Evolutionary conservation across 2,888 invertebrate species (phyloP), one percentile per base, ranked within the genome.

Genomic region (Apamea crenata): DNA sequence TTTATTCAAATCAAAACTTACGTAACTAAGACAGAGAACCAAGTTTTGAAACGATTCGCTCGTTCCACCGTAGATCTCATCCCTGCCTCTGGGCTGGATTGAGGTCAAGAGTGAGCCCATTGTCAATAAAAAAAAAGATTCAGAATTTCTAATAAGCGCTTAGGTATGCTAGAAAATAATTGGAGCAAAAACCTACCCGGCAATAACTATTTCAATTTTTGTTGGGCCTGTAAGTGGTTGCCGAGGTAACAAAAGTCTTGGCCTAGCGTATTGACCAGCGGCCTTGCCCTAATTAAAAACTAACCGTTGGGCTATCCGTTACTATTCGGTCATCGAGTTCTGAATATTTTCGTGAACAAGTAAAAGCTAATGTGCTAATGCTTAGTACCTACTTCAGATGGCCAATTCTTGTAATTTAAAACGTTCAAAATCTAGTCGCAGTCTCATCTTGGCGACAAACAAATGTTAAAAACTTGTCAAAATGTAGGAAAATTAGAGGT

Each of bases 201-300:
- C 8, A 16, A 32, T 50, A 36, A 14, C 7, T 14, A 21, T 32
- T 44, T 25, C 0, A 18, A 1, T 14, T 18, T n/a, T 53, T 76
- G 36, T 77, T 83, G 44, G 29, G 36, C 10, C 8, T 44, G 7
- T 18, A 50, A 47, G 25, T 59, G 12, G n/a, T 77, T 44, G 16
- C 53, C 36, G 21, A 29, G 68, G 68, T 12, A 63, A 83, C 77
- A 12, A 36, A 36, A 47, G 18, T 16, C 16, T 76, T 82, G 56
- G 36, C 77, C 77, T 8, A 16, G 16, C 25, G 29, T 47, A 21
- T 6, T 63, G 68, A 29, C 2, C 47, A 36, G 14, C 44, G 77
- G 16, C 67, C 76, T 78, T 67, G 67, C 14, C 12, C 59, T 50
- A 59, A 67, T 67, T 67, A 47, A 12, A 47, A 29, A 12, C 10